Conservation (phyloP, 2,888 invertebrate species). For the Hypena proboscidalis region DNA sequence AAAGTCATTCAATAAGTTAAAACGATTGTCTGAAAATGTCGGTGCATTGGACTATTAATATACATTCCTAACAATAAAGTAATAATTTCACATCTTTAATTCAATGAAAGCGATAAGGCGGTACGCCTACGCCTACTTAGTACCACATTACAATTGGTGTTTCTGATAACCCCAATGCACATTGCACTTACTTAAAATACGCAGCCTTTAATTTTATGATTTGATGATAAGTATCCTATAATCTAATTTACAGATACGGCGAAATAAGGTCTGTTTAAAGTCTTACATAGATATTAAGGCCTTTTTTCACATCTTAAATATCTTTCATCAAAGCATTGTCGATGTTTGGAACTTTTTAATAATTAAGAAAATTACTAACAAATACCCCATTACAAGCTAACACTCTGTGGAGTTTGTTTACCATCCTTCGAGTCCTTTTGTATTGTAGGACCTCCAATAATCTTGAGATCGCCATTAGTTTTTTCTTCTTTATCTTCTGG, state of each 20-base stretch:
- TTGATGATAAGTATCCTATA: too few species aligned
- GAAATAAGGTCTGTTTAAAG: background rate
- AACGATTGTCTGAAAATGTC: background rate
- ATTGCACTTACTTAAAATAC: too few species aligned
- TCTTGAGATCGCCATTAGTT: constrained; percentile 56
- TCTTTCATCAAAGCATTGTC: constrained; percentile 18
- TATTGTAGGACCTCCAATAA: constrained; percentile 47
- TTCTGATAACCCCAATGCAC: too few species aligned
- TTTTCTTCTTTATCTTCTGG: constrained; percentile 53
- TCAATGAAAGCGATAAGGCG: too few species aligned
- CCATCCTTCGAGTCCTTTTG: constrained; percentile 61
- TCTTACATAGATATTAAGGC: constrained; percentile 5
- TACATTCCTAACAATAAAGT: background rate
- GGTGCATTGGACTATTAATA: constrained; percentile 6
- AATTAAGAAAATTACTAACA: constrained; percentile 16
- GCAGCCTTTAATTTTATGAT: too few species aligned
- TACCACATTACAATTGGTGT: too few species aligned
- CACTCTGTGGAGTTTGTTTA: constrained; percentile 69
- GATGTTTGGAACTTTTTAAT: constrained; percentile 23
- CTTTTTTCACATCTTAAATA: constrained; percentile 37
- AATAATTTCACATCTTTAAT: background rate
- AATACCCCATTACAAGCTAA: constrained; percentile 45
- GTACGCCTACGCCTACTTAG: too few species aligned
- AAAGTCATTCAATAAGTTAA: constrained; percentile 1
- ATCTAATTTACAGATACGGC: constrained; percentile 5